Conservation (phyloP, 2,113 vertebrate genomes). For the Asarcornis scutulata region DNA sequence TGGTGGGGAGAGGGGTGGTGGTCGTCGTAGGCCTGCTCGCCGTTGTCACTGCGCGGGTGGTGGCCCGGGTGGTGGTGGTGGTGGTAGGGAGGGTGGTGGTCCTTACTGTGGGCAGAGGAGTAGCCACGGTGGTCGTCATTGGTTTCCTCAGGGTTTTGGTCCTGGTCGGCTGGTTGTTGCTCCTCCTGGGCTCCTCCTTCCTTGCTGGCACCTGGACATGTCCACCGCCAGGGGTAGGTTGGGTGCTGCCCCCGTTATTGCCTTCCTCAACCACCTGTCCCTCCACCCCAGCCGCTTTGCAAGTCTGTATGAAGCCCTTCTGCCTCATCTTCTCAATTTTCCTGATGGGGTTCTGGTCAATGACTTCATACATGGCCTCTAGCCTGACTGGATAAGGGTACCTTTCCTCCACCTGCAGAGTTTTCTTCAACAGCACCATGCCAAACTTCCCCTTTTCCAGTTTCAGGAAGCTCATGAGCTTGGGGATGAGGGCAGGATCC, state of each 20-base stretch:
- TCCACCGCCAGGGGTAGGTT: slow-evolving; percentile 32
- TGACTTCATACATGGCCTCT: slow-evolving; percentile 95
- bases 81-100: slow-evolving; percentile 66
- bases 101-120: slow-evolving; percentile 56
- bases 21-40: slow-evolving; percentile 64
- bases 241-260: slow-evolving; percentile 19
- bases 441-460: slow-evolving; percentile 96
- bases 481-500: slow-evolving; percentile 87
- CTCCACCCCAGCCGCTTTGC: slow-evolving; percentile 91
- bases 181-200: slow-evolving; percentile 78
- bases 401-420: slow-evolving; percentile 93
- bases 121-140: slow-evolving; percentile 22
- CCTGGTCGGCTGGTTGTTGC: slow-evolving; percentile 65
- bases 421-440: slow-evolving; percentile 97
- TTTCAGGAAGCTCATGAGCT: slow-evolving; percentile 94
- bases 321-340: slow-evolving; percentile 92
- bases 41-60: slow-evolving; percentile 47
- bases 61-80: slow-evolving; percentile 69
- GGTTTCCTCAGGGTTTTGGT: slow-evolving; percentile 74
- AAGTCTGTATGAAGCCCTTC: slow-evolving; percentile 95
- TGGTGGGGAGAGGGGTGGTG: slow-evolving; percentile 68
- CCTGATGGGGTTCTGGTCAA: slow-evolving; percentile 92
- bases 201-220: slow-evolving; percentile 67
- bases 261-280: slow-evolving; percentile 87
- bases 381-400: slow-evolving; percentile 96